Conservation (phyloP, 2,888 invertebrate genomes). For the Eristalinus aeneus region DNA sequence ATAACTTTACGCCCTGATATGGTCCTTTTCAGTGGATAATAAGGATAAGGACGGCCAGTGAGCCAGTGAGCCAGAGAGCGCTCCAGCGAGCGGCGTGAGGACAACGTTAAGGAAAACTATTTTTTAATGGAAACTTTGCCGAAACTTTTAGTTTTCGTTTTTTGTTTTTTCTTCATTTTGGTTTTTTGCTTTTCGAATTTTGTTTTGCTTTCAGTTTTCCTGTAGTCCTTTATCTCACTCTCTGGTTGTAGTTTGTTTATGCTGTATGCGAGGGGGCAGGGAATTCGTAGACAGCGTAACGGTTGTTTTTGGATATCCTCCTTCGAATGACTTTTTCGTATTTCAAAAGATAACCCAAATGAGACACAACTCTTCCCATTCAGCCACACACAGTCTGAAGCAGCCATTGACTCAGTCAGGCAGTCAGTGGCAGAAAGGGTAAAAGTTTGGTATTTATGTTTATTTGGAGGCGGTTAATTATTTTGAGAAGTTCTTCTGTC, state of each 20-base stretch:
- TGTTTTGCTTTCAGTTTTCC: conserved; percentile 32
- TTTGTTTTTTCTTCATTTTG: background rate
- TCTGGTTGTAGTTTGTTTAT: conserved; percentile 52
- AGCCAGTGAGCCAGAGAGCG: background rate
- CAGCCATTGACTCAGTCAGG: background rate
- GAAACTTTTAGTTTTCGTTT: conserved; percentile 33
- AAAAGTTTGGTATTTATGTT: conserved; percentile 54
- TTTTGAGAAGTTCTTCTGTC: conserved; percentile 44
- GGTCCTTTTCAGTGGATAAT: conserved; percentile 58
- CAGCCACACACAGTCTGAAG: background rate
- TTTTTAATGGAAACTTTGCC: conserved; percentile 59
- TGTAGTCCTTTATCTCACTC: background rate
- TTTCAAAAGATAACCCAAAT: conserved; percentile 52
- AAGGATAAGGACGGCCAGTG: conserved; percentile 29
- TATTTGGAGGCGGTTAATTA: conserved; percentile 56
- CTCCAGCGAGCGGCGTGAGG: background rate
- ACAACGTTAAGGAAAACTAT: conserved; percentile 10
- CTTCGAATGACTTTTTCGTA: conserved; percentile 28
- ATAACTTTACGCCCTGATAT: conserved; percentile 62
- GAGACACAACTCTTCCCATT: conserved; percentile 6
- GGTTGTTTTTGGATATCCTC: conserved; percentile 12
- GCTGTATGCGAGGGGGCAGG: background rate
- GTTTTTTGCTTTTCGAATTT: conserved; percentile 15
- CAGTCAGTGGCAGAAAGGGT: conserved; percentile 29
- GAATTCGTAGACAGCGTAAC: conserved; percentile 17